Percentiles rank a stretch among this genome's conserved stretches.
phyloP scores from a whole-genome alignment of 2,888 invertebrate species.

The Tenthredo livida region DNA sequence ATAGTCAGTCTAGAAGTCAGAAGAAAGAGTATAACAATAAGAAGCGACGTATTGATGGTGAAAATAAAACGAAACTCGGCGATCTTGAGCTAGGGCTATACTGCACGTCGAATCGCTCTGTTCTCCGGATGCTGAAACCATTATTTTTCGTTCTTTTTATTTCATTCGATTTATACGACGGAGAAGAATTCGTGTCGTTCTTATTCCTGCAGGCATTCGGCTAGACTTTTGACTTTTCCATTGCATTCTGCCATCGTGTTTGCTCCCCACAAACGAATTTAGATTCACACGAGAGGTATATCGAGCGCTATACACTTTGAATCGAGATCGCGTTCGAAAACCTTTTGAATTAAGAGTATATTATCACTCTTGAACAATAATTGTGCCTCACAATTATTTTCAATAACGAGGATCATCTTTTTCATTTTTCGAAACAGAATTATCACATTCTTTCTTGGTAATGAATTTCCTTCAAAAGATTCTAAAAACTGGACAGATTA shows the following conservation, averaged over 20 bases:
- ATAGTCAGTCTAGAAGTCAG: conserved; percentile 7
- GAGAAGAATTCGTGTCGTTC: conserved; percentile 50
- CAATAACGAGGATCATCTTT: too few species aligned
- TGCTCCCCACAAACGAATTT: conserved; percentile 48
- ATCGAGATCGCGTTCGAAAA: conserved; percentile 3
- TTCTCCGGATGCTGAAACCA: conserved; percentile 14
- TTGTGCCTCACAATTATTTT: not conserved
- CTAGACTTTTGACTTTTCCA: conserved; percentile 51
- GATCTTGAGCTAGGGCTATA: not conserved
- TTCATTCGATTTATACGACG: conserved; percentile 37
- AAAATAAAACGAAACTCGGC: conserved; percentile 7
- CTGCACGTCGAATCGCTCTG: not conserved
- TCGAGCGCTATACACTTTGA: conserved; percentile 1
- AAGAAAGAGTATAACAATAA: conserved; percentile 13
- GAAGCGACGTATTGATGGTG: conserved; percentile 21
- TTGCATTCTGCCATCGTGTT: conserved; percentile 51
- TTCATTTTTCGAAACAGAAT: not conserved
- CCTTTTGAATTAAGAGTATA: not conserved
- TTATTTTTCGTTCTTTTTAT: not conserved
- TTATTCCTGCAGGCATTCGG: conserved; percentile 43
- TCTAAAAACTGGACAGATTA: not conserved
- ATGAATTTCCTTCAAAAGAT: not conserved
- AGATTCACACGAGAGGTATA: conserved; percentile 29
- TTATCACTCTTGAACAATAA: not conserved
- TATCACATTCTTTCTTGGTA: not conserved